Evolutionary conservation across 2,113 vertebrate genomes (phyloP).

Genomic region (Rhipidura dahli): DNA sequence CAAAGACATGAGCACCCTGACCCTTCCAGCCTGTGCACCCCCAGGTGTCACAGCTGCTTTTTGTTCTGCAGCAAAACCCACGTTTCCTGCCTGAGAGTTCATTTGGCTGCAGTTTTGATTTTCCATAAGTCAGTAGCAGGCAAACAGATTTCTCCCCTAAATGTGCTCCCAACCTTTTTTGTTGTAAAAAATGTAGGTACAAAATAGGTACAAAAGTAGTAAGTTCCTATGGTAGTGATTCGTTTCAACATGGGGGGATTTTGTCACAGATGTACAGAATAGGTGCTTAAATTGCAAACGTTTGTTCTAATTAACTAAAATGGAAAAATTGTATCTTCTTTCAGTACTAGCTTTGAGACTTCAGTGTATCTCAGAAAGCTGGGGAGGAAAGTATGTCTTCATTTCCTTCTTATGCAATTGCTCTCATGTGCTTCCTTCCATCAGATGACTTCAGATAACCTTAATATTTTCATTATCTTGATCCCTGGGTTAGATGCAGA

Average conservation of each 20-base stretch:
- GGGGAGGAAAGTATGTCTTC: not conserved
- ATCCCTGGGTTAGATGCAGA: not conserved
- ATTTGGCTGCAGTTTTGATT: not conserved
- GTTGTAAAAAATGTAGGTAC: not conserved
- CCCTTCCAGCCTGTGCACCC: not conserved
- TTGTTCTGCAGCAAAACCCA: not conserved
- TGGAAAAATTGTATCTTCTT: not conserved
- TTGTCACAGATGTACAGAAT: not conserved
- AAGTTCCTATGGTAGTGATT: accelerated
- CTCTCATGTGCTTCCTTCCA: not conserved
- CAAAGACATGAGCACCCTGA: not conserved
- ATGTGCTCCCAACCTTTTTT: not conserved
- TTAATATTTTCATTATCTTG: not conserved
- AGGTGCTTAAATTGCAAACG: not conserved
- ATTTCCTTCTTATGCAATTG: not conserved
- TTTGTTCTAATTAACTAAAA: not conserved
- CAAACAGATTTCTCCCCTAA: not conserved
- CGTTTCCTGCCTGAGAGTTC: not conserved
- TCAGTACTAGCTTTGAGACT: not conserved
- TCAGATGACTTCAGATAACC: not conserved
- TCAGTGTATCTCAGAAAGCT: not conserved
- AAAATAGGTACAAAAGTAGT: not conserved
- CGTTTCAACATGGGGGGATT: not conserved
- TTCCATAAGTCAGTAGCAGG: not conserved
- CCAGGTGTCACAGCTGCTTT: not conserved